Evolutionary conservation across 37 sponge, comb jelly and placozoan species (phyloP).

Genomic region (Dysidea cf. avara): DNA sequence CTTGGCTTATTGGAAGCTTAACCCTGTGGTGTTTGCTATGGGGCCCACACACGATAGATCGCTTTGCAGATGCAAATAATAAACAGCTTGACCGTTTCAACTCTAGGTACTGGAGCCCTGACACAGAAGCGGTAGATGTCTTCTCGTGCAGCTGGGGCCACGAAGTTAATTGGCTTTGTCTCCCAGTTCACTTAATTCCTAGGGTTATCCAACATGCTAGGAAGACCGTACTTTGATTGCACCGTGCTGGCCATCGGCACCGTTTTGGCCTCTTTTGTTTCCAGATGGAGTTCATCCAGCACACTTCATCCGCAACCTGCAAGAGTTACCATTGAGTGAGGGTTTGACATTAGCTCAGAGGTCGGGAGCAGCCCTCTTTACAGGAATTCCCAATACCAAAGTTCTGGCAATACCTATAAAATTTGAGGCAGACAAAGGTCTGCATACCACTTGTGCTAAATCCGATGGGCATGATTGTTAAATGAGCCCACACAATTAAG

Average conservation of each 20-base stretch:
- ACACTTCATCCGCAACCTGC: slow-evolving; percentile 1
- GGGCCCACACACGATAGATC: slow-evolving; percentile 41
- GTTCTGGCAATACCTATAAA: slow-evolving; percentile 8
- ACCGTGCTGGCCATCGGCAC: slow-evolving; percentile 42
- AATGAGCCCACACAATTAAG: too few relatives aligned
- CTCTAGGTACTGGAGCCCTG: slow-evolving; percentile 10
- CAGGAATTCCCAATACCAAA: not conserved
- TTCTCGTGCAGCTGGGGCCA: slow-evolving; percentile 24
- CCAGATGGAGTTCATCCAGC: slow-evolving; percentile 11
- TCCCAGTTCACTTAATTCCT: slow-evolving; percentile 7
- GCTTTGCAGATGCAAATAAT: slow-evolving; percentile 19
- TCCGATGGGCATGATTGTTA: too few relatives aligned
- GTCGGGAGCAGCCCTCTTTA: not conserved
- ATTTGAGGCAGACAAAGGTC: too few relatives aligned
- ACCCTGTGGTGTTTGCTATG: slow-evolving; percentile 11
- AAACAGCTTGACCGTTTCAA: slow-evolving; percentile 16
- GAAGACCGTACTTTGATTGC: slow-evolving; percentile 24
- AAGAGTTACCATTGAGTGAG: not conserved
- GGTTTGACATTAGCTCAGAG: not conserved
- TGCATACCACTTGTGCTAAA: too few relatives aligned
- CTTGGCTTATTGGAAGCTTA: slow-evolving; percentile 31
- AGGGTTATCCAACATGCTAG: slow-evolving; percentile 25
- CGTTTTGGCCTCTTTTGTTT: slow-evolving; percentile 34
- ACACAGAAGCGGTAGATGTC: slow-evolving; percentile 36
- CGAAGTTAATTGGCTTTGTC: slow-evolving; percentile 39